These are phyloP conservation scores for Diplazon laetatorius DNA, from an alignment of 2,888 invertebrate genomes.

Conservation along the genomic window DNA sequence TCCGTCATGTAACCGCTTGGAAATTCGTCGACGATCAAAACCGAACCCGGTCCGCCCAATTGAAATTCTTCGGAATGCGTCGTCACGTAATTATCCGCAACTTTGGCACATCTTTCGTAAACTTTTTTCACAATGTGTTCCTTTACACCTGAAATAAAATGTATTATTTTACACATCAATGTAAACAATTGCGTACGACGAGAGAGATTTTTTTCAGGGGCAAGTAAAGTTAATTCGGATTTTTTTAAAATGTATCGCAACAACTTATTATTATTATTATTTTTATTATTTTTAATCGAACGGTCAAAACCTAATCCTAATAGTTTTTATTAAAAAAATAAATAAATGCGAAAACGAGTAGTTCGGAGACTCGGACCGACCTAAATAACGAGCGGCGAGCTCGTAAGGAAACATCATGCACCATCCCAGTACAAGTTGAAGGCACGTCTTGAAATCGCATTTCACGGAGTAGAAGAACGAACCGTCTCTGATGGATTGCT, in stretches of 20 bases:
- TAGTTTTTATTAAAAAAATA: not conserved
- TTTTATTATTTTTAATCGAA: too few species aligned
- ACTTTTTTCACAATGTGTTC: constrained; percentile 84
- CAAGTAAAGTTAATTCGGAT: too few species aligned
- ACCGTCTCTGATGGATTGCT: constrained; percentile 83
- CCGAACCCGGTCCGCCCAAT: constrained; percentile 85
- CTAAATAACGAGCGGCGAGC: constrained; percentile 84
- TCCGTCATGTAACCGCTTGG: constrained; percentile 86
- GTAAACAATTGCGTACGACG: too few species aligned
- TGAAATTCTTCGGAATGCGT: constrained; percentile 83
- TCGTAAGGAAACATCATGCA: constrained; percentile 85
- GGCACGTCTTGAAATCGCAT: constrained; percentile 85
- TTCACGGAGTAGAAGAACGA: constrained; percentile 87
- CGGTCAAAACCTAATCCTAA: too few species aligned
- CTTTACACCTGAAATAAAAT: constrained; percentile 84
- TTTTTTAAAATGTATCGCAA: too few species aligned
- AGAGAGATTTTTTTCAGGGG: too few species aligned
- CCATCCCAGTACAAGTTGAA: constrained; percentile 87
- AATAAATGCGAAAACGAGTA: not conserved
- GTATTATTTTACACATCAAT: constrained; percentile 7
- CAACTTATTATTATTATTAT: too few species aligned
- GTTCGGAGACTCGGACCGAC: constrained; percentile 77
- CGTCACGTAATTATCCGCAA: constrained; percentile 83
- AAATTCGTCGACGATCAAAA: constrained; percentile 87
- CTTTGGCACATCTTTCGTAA: constrained; percentile 85